These are phyloP conservation scores for Microcaecilia unicolor DNA, from an alignment of 2,797 vertebrate species.

Conservation along the genomic window DNA sequence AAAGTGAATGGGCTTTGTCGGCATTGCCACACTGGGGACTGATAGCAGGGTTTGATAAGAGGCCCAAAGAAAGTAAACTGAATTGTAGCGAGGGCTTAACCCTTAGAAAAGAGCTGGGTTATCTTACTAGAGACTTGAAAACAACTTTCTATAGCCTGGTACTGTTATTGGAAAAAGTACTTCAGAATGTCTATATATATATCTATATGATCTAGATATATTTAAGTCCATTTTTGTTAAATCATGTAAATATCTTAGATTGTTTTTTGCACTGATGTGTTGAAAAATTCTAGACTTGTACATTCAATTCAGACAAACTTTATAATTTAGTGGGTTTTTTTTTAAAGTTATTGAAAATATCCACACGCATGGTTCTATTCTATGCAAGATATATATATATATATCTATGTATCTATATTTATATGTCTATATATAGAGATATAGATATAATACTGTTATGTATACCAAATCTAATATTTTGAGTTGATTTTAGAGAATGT, in stretches of 20 bases:
- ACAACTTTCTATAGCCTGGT: slow-evolving; percentile 13
- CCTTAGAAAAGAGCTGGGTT: slow-evolving; percentile 9
- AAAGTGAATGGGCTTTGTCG: no score
- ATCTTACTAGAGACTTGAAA: slow-evolving; percentile 24
- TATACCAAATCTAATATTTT: slow-evolving; percentile 79
- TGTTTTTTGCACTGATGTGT: slow-evolving; percentile 90
- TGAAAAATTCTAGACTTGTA: slow-evolving; percentile 61
- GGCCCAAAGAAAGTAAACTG: slow-evolving; percentile 38
- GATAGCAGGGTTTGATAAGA: no score
- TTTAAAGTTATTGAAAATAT: slow-evolving; percentile 51
- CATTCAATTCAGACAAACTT: slow-evolving; percentile 68
- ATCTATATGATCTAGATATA: slow-evolving; percentile 45
- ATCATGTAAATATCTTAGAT: slow-evolving; percentile 61
- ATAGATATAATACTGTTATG: no score
- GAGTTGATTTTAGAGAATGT: slow-evolving; percentile 80
- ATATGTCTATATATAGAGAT: no score
- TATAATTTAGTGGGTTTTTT: slow-evolving; percentile 71
- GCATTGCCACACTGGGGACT: no score
- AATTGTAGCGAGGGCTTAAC: slow-evolving; percentile 55
- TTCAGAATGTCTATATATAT: no score
- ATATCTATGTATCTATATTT: no score
- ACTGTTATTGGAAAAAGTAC: slow-evolving; percentile 36
- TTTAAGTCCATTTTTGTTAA: slow-evolving; percentile 49
- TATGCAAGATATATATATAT: slow-evolving; percentile 91
- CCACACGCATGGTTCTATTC: slow-evolving; percentile 97